Base-by-base conservation (phyloP, 1,140 invertebrate species). In the Rhynchophorus ferrugineus region DNA sequence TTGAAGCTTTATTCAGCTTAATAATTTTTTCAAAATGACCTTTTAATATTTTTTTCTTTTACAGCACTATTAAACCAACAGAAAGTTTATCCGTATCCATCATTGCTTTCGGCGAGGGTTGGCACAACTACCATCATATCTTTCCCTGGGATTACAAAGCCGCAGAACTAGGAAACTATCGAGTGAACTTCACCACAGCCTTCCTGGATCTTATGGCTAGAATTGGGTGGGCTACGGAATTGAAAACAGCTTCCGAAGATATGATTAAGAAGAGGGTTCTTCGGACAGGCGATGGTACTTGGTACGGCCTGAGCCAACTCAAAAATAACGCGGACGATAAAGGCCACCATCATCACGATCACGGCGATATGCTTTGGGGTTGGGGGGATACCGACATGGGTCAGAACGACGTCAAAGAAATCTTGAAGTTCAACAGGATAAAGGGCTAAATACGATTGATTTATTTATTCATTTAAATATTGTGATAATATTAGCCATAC, bases 61-160 rank as follows among this genome's bases (percentile, higher is more conserved):
- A 6, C 5, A 53, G 50, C n/a, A 17, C 37, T 18, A 82, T 83
- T 58, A 74, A 73, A 44, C 75, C 81, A 5, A 74, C 75, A 1
- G 80, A 84, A 61, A 81, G 80, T 58, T 67, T 73, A 33, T 72
- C 73, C 0, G 82, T 85, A 49, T 68, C 76, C 1, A 68, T 66
- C 0, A 69, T 75, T 35, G 73, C 66, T 66, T 78, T 73, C 57
- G 82, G 72, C 58, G 85, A 72, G 72, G 83, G 83, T 9, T 84
- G 82, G 74, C 84, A 88, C 64, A 87, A 87, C 68, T 89, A 85
- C 68, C 86, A 89, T 66, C 85, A 87, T 64, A 76, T 78, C 0
- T 87, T 88, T 67, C 85, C 85, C 0, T 81, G 78, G 67, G 87
- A 90, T 68, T 86, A 86, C 65, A 75, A 75, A 52, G 76, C 81